Evolutionary conservation across 2,113 vertebrate genomes (phyloP), one percentile per base, ranked within the genome.

Genomic region (Bucco capensis): DNA sequence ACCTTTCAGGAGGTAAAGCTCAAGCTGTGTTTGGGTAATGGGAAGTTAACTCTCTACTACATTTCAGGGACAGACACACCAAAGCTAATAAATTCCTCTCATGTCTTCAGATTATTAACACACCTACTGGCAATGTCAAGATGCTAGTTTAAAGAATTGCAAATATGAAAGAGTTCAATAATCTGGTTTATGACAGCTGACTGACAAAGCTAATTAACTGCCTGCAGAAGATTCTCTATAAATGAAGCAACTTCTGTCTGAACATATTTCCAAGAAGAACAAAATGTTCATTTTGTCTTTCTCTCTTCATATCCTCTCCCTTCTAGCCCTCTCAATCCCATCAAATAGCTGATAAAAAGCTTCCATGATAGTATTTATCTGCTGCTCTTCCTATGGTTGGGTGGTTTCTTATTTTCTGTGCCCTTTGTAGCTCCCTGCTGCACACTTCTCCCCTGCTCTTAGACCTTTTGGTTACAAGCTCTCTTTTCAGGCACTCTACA

Each of bases 141-240:
- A 96, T 91, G 81, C 87, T 97, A 82, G 83, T 88, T 95, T 96
- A 97, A 96, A 97, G 92, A 94, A 94, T 92, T 95, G 90, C 75
- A 94, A 95, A 96, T 92, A 95, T 91, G 91, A 96, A 96, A 89
- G 70, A 91, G 71, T 81, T 97, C 95, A 94, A 91, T 95, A 96
- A 97, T 96, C 91, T 96, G 88, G 62, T 96, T 96, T 96, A 93
- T 12, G 94, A 96, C 82, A 96, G 84, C 61, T 96, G 95, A 97
- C 85, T 96, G 94, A 95, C 96, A 97, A 96, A 96, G 93, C 94
- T 97, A 96, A 97, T 97, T 97, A 97, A 90, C 90, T 95, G 95
- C 83, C 84, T 92, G 83, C 83, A 95, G 95, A 96, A 93, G 87
- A 96, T 92, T 85, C 79, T 90, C 90, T 89, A 78, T 80, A 93